phyloP scores from a whole-genome alignment of 2,113 vertebrate genomes.

The Mustela nigripes region DNA sequence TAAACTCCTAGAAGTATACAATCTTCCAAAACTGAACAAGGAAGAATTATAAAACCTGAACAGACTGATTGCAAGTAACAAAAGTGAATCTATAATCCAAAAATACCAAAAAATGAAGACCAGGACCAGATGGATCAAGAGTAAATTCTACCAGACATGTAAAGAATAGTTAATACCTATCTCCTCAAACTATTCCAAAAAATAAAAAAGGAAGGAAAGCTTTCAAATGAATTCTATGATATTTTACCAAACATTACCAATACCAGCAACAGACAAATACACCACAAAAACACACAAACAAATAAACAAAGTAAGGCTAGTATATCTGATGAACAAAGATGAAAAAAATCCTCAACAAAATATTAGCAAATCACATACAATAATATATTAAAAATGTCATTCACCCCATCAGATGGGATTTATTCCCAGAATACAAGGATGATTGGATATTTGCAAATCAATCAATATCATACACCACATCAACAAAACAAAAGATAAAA shows the following conservation, averaged over 20 bases:
- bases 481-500: not conserved
- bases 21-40: not conserved
- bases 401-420: not conserved
- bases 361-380: not conserved
- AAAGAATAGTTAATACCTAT: not conserved
- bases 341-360: not conserved
- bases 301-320: not conserved
- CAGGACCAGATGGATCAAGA: not conserved
- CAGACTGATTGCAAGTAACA: not conserved
- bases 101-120: not conserved
- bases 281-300: not conserved
- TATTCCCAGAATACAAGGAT: not conserved
- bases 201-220: not conserved
- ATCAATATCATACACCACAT: not conserved
- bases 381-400: not conserved
- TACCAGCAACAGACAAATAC: not conserved
- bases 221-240: not conserved
- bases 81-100: not conserved
- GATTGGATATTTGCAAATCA: not conserved
- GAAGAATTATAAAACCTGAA: not conserved
- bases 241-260: not conserved
- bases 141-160: not conserved
- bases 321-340: not conserved
- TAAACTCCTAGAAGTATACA: too few species aligned
- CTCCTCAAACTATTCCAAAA: not conserved